A percentile compares a stretch with the other conserved stretches of the same genome.
These are phyloP conservation scores for Euspilapteryx auroguttella DNA, from an alignment of 2,888 invertebrate species.

Conservation along the genomic window DNA sequence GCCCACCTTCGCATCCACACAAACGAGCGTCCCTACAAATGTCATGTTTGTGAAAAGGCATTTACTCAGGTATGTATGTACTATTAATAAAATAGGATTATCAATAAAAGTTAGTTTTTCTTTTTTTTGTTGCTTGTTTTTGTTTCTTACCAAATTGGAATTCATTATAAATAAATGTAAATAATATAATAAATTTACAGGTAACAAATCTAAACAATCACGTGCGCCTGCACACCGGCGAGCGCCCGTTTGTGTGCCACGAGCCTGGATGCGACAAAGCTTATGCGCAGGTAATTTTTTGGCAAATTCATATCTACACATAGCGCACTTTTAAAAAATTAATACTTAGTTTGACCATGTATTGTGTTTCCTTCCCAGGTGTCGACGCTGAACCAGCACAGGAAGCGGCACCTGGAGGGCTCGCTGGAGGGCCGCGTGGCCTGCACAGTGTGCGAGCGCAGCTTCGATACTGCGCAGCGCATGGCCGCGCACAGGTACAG, in stretches of 20 bases:
- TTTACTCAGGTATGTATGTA: conserved; percentile 40
- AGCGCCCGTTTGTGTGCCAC: conserved; percentile 47
- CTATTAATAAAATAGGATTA: too few relatives aligned
- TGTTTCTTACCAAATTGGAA: neutral
- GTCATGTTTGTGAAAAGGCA: conserved; percentile 50
- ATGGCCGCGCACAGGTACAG: too few relatives aligned
- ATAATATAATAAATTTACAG: conserved; percentile 13
- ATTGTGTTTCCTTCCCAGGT: conserved; percentile 21
- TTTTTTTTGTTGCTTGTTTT: neutral
- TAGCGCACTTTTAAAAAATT: too few relatives aligned
- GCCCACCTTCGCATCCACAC: conserved; percentile 56
- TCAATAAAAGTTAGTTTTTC: neutral
- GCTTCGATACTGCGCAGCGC: too few relatives aligned
- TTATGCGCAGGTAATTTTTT: conserved; percentile 35
- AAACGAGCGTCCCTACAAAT: conserved; percentile 53
- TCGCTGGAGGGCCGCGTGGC: conserved; percentile 37
- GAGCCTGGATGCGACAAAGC: conserved; percentile 54
- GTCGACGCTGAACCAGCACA: conserved; percentile 53
- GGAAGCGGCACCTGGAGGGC: conserved; percentile 45
- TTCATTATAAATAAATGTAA: neutral
- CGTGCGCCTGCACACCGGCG: conserved; percentile 52
- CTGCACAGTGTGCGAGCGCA: conserved; percentile 46
- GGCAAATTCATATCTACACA: too few relatives aligned
- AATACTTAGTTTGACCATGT: neutral
- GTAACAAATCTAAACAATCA: conserved; percentile 55